These are phyloP conservation scores for Latrodectus geometricus DNA, from an alignment of 1,140 invertebrate genomes.

Conservation along the genomic window DNA sequence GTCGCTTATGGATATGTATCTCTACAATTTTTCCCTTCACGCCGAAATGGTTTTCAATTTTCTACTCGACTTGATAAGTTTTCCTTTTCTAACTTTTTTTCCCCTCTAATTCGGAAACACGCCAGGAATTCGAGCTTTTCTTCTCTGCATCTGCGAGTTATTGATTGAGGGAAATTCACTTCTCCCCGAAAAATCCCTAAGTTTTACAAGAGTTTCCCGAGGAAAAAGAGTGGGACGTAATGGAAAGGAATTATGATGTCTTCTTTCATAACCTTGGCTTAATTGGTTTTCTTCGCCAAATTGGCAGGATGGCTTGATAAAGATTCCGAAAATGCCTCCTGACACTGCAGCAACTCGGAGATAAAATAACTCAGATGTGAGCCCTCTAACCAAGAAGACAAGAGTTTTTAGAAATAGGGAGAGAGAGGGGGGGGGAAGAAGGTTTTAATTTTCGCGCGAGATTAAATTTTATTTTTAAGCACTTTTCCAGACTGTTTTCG, in stretches of 20 bases:
- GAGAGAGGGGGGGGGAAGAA: too few species aligned
- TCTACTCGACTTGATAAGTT: conserved; percentile 47
- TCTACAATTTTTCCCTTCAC: conserved; percentile 33
- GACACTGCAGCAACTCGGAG: too few species aligned
- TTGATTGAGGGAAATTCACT: conserved; percentile 30
- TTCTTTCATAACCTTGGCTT: not conserved
- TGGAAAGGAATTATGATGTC: not conserved
- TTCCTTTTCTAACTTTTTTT: conserved; percentile 11
- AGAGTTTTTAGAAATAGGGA: too few species aligned
- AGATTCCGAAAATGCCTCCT: too few species aligned
- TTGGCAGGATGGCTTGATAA: too few species aligned
- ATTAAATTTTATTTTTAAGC: too few species aligned
- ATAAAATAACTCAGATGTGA: too few species aligned
- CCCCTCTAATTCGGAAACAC: conserved; percentile 18
- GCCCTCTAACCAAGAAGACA: too few species aligned
- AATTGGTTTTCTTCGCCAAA: not conserved
- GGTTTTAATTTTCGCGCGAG: too few species aligned
- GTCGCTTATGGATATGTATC: conserved; percentile 43
- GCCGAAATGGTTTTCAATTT: conserved; percentile 52
- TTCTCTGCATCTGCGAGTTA: conserved; percentile 33
- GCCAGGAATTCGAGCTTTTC: conserved; percentile 29
- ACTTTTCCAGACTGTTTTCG: too few species aligned
- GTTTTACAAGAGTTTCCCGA: not conserved
- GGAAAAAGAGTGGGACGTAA: not conserved
- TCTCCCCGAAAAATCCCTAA: not conserved